Conservation (phyloP, 2,888 invertebrate species). For the Drosophila stalkeri region DNA sequence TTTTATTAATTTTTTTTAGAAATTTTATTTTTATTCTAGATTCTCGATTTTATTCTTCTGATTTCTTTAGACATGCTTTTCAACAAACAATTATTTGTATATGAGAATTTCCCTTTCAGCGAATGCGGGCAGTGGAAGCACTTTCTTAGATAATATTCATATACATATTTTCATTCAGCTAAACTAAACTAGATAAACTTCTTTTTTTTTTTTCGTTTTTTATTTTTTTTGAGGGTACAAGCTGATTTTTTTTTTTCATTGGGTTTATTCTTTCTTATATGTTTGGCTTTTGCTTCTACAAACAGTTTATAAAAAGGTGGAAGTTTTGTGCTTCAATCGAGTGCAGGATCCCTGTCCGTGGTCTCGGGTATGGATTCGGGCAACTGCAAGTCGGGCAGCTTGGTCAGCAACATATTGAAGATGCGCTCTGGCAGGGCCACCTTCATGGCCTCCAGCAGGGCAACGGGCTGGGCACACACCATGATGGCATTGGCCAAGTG, state of each 20-base stretch:
- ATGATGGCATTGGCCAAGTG: conserved; percentile 50
- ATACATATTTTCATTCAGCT: too few relatives aligned
- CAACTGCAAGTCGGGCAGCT: conserved; percentile 34
- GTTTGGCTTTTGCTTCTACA: background rate
- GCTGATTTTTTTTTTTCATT: background rate
- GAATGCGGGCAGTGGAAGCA: too few relatives aligned
- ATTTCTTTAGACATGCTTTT: too few relatives aligned
- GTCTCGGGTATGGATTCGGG: background rate
- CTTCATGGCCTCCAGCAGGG: conserved; percentile 37
- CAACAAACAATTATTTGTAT: too few relatives aligned
- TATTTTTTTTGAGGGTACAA: too few relatives aligned
- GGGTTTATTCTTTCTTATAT: background rate
- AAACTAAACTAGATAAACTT: too few relatives aligned
- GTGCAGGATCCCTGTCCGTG: conserved; percentile 1
- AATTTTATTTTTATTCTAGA: too few relatives aligned
- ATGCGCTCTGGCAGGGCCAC: conserved; percentile 32
- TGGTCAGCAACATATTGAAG: conserved; percentile 28
- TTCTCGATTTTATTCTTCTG: background rate
- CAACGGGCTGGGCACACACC: conserved; percentile 45
- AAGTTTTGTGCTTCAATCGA: conserved; percentile 13
- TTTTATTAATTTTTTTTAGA: too few relatives aligned
- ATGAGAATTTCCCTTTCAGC: too few relatives aligned
- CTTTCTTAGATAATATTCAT: too few relatives aligned
- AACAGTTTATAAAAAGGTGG: background rate
- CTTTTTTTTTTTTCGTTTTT: too few relatives aligned